Percentiles rank a stretch among this genome's conserved stretches.
Evolutionary conservation across 2,797 vertebrate species (phyloP).

Genomic region (Spinibarbus caldwelli): DNA sequence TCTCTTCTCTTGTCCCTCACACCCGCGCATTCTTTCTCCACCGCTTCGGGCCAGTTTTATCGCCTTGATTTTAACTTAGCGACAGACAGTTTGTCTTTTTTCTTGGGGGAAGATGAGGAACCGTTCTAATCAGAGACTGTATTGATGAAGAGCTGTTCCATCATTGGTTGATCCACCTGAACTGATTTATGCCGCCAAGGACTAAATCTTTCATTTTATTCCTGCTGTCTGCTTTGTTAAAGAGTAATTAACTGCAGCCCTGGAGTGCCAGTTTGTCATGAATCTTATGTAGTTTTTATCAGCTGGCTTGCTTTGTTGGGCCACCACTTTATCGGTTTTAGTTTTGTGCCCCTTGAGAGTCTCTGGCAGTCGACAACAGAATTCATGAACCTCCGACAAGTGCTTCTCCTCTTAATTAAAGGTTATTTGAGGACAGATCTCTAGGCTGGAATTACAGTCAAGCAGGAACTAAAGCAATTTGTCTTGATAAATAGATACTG

Average conservation of each 20-base stretch:
- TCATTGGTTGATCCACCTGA: slow-evolving; percentile 29
- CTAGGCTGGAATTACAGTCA: not conserved
- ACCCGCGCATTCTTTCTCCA: slow-evolving; percentile 52
- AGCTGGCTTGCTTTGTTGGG: slow-evolving; percentile 38
- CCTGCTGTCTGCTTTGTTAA: slow-evolving; percentile 27
- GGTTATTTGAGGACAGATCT: slow-evolving; percentile 14
- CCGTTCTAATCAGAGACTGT: slow-evolving; percentile 16
- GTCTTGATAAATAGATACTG: slow-evolving; percentile 27
- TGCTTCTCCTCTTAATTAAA: slow-evolving; percentile 34
- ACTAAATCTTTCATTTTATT: slow-evolving; percentile 32
- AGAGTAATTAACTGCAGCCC: slow-evolving; percentile 40
- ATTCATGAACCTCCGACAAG: slow-evolving; percentile 8
- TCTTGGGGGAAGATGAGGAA: slow-evolving; percentile 6
- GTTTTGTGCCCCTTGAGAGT: slow-evolving; percentile 21
- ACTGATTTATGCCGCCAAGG: slow-evolving; percentile 26
- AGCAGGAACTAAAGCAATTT: slow-evolving; percentile 23
- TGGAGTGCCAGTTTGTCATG: slow-evolving; percentile 6
- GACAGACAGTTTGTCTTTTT: not conserved
- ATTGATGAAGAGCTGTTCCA: slow-evolving; percentile 25
- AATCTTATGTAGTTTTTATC: slow-evolving; percentile 34
- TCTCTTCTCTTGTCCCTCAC: slow-evolving; percentile 65
- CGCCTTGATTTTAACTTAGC: not conserved
- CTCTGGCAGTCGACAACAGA: slow-evolving; percentile 19
- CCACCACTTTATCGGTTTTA: slow-evolving; percentile 34
- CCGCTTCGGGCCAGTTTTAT: not conserved